Evolutionary conservation across 2,113 vertebrate species (phyloP), one percentile per base, ranked within the genome.

Genomic region (Oenanthe melanoleuca): DNA sequence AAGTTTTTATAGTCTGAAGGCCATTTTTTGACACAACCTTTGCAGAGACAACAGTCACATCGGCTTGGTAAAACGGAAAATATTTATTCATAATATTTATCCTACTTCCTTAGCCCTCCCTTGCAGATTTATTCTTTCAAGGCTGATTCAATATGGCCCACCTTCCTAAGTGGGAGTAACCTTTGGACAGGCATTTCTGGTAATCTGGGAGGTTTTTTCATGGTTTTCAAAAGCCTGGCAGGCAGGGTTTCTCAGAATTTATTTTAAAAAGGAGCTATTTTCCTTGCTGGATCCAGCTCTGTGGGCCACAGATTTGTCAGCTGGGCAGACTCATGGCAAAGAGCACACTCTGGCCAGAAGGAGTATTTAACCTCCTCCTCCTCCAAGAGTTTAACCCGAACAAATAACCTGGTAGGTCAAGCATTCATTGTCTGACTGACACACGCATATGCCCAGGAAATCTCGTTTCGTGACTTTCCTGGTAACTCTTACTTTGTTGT

Each of bases 241-340:
- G 29, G 20, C 7, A 34, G 7, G 6, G 15, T 85, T 93, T 81
- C 42, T 87, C 38, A 50, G 14, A 52, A 11, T 34, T 45, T 26
- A 10, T 80, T 69, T 53, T 53, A 5, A 9, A 40, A 22, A 45
- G 37, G 11, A 3, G 3, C 2, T 70, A 4, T 61, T 80, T 73
- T 73, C 13, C 23, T 21, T 0, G 0, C 7, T 73, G 50, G 20
- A 37, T 83, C 1, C 0, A 5, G 3, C 11, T 64, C 28, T 5
- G 26, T 64, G 26, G 5, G 53, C 4, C 4, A 45, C 20, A 59
- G 55, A 65, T 4, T 56, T 50, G 12, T 50, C 23, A 64, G 15
- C 24, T 79, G 17, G 13, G 6, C 1, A 12, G 23, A 59, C 17
- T 34, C 23, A 33, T 23, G 47, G 25, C 28, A 88, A 88, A 71